These are phyloP conservation scores for Pseudeuparius sepicola DNA, from an alignment of 2,888 invertebrate genomes.

Conservation along the genomic window DNA sequence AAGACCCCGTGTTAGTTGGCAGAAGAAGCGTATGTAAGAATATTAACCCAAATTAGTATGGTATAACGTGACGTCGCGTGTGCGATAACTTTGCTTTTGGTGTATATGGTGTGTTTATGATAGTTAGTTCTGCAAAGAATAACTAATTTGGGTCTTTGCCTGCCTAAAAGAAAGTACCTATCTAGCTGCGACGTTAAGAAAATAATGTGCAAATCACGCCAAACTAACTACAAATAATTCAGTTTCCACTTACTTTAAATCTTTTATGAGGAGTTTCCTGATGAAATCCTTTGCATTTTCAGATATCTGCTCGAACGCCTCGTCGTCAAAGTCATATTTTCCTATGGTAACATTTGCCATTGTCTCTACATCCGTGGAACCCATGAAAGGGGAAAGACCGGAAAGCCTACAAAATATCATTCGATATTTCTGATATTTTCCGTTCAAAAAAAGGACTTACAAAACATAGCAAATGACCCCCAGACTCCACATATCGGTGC, in stretches of 20 bases:
- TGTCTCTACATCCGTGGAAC: constrained; percentile 93
- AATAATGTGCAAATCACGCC: too few species aligned
- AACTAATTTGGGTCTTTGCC: constrained; percentile 30
- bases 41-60: too few species aligned
- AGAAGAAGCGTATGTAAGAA: too few species aligned
- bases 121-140: constrained; percentile 12
- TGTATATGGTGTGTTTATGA: too few species aligned
- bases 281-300: constrained; percentile 96
- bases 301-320: constrained; percentile 91
- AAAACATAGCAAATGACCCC: constrained; percentile 97
- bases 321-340: constrained; percentile 96
- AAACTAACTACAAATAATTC: neutral
- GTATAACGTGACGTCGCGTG: too few species aligned
- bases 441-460: constrained; percentile 72
- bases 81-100: too few species aligned
- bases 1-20: constrained; percentile 33
- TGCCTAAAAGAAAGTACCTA: too few species aligned
- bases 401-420: constrained; percentile 56
- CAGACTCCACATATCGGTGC: constrained; percentile 98
- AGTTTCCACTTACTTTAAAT: constrained; percentile 68
- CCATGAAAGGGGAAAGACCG: constrained; percentile 97
- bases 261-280: constrained; percentile 78
- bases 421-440: neutral
- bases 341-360: constrained; percentile 98
- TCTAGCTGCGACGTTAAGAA: too few species aligned